Evolutionary conservation across 1,140 invertebrate genomes (phyloP).

Genomic region (Diabrotica virgifera): DNA sequence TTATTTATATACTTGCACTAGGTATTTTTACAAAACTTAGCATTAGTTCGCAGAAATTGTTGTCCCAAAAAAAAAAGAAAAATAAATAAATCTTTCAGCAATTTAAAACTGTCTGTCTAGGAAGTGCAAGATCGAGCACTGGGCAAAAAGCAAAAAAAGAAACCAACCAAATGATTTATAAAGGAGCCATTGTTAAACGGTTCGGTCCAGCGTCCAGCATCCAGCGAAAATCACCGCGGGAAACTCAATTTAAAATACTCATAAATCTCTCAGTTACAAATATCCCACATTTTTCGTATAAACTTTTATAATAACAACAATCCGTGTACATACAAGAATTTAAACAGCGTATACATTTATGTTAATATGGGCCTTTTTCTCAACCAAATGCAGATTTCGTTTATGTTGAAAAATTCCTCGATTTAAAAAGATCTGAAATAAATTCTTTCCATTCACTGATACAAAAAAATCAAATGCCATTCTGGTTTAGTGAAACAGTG

Average conservation of each 20-base stretch:
- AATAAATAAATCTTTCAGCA: too few relatives aligned
- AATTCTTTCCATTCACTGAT: not conserved
- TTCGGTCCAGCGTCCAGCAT: not conserved
- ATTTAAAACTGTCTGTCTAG: too few relatives aligned
- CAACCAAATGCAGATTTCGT: not conserved
- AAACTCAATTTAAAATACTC: conserved; percentile 1
- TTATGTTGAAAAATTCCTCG: not conserved
- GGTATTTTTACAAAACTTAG: too few relatives aligned
- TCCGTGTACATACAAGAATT: not conserved
- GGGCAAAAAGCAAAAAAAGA: too few relatives aligned
- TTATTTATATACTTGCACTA: too few relatives aligned
- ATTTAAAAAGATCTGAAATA: conserved; percentile 3
- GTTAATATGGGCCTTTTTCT: not conserved
- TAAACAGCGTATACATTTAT: not conserved
- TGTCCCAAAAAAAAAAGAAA: too few relatives aligned
- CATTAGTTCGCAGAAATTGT: too few relatives aligned
- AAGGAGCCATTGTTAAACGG: too few relatives aligned
- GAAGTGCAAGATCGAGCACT: too few relatives aligned
- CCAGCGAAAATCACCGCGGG: not conserved
- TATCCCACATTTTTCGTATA: not conserved
- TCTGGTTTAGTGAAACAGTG: too few relatives aligned
- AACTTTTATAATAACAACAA: not conserved
- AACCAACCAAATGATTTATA: too few relatives aligned
- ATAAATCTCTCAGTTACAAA: conserved; percentile 1
- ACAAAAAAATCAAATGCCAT: not conserved